Base-by-base conservation (phyloP, 2,113 vertebrate genomes). In the Pseudopodoces humilis region DNA sequence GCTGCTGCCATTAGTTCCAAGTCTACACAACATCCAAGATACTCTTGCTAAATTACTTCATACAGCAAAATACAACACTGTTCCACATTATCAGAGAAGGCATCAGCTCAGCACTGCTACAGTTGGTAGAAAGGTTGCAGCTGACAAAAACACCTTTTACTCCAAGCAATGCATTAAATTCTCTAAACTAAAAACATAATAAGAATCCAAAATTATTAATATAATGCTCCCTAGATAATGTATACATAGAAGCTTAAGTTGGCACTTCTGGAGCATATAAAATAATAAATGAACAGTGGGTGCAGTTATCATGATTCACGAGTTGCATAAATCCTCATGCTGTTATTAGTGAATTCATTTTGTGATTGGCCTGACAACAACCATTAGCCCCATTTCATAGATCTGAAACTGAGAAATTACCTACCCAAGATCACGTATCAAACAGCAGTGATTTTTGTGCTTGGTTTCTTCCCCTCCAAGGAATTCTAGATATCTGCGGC, bases 181-280 rank as follows among this genome's bases (percentile, higher is more conserved):
- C 41, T 47, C 21, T 31, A 19, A 87, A 46, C 7, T 13, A 60
- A 46, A 3, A 43, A 13, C 5, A 2, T 4, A 43, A 60, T 0
- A 2, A 15, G 2, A 17, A 65, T 11, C 13, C 4, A 35, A 14
- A 72, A 69, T 5, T 5, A 31, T 37, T 21, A 24, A 9, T 16
- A 17, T 1, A 64, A 24, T 50, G 2, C 1, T 46, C 16, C 11
- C 12, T 37, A 6, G 0, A 21, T 70, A 39, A 21, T 4, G 21
- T 3, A 3, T 9, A 49, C 2, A 10, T 5, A n/a, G 1, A 23
- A 82, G 72, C 3, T 37, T 49, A 11, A 68, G 8, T 46, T 33
- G 2, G 5, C 52, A 30, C 7, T 70, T 84, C 4, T 8, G 3
- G 2, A 46, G 1, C 7, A 47, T 4, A 37, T 3, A n/a, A 62